Conservation (phyloP, 2,113 vertebrate genomes). For the Antechinus stuartii region DNA sequence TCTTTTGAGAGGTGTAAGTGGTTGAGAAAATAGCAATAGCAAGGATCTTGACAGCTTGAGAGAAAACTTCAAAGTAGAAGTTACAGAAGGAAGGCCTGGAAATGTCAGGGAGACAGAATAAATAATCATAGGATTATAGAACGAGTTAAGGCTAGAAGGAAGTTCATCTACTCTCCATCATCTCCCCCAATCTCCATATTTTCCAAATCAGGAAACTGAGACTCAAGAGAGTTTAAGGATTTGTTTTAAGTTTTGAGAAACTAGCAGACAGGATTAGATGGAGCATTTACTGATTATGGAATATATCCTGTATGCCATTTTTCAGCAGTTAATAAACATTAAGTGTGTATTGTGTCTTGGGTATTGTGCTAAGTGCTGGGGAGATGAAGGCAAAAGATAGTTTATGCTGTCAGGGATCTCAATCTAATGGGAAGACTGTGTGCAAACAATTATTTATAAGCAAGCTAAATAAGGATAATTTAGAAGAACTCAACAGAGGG, state of each 20-base stretch:
- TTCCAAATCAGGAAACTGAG: no score
- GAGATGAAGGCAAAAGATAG: not conserved
- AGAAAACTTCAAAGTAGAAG: not conserved
- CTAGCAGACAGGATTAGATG: not conserved
- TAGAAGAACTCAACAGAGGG: not conserved
- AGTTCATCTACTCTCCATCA: not conserved
- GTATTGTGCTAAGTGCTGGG: not conserved
- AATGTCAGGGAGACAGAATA: not conserved
- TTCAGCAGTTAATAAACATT: not conserved
- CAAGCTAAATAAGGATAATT: not conserved
- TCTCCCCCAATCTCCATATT: no score
- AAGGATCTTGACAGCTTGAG: not conserved
- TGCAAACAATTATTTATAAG: not conserved
- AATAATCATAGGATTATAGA: not conserved
- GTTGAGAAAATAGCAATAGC: not conserved
- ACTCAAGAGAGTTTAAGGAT: no score
- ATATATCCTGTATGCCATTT: not conserved
- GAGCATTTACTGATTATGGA: not conserved
- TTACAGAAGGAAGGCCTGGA: not conserved
- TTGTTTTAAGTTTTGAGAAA: no score
- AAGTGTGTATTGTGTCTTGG: not conserved
- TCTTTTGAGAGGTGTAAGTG: not conserved
- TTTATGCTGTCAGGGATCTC: not conserved
- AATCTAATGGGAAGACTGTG: not conserved
- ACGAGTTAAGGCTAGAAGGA: not conserved